Evolutionary conservation across 2,113 vertebrate species (phyloP), one percentile per base, ranked within the genome.

Genomic region (Tympanuchus pallidicinctus): DNA sequence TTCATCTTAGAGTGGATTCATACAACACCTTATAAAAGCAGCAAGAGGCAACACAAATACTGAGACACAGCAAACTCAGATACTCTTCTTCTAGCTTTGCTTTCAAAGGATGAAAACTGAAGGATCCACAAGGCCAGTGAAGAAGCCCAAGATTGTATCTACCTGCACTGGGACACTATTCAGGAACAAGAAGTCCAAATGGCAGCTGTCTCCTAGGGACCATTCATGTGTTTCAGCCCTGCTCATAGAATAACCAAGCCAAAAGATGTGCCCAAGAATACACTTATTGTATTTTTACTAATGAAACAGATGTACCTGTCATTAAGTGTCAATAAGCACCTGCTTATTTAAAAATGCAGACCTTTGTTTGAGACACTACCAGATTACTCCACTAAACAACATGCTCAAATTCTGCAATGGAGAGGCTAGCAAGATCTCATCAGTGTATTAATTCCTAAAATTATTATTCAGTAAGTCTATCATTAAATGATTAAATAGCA

Each of bases 401-500:
- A 72, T 66, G 11, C 32, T 67, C 45, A 65, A 80, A 42, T 45
- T 75, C 42, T 32, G 6, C 47, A 34, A 63, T 24, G 60, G 45
- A 76, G 27, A 84, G 40, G 28, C 15, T 45, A 47, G 34, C 16
- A 90, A 76, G 32, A 28, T 24, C 27, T 15, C 38, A 66, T 3
- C 12, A 34, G 21, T 8, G 13, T 19, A 28, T 63, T 1, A 73
- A 70, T n/a, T 91, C 81, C 47, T 79, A 60, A 6, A 89, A 70
- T 11, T 16, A 82, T 52, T 72, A 65, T 57, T 89, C 48, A 42
- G 42, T 8, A 80, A 34, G 34, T 18, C 67, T 60, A 70, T 20
- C 28, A 34, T 61, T 88, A 67, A 50, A 86, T 86, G 42, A 92
- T 34, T 18, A 67, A 84, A 82, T 4, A 60, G 25, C 57, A 43